A percentile compares a stretch with the other conserved stretches of the same genome.
Evolutionary conservation across 2,113 vertebrate species (phyloP).

Genomic region (Noctilio leporinus): DNA sequence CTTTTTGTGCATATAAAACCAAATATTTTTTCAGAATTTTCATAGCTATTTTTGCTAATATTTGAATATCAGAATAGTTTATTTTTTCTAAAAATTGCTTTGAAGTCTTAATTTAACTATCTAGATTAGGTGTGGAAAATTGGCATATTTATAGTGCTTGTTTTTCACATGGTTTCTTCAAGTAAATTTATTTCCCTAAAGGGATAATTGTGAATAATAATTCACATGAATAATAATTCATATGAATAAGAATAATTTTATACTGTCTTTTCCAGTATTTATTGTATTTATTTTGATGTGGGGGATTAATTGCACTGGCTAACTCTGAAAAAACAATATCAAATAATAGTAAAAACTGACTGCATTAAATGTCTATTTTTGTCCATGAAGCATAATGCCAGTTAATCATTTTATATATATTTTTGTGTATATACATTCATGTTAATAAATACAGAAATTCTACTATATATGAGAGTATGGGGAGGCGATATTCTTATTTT

Average conservation of each 20-base stretch:
- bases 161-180: not conserved
- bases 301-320: not conserved
- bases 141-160: not conserved
- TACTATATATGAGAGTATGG: not conserved
- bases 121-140: not conserved
- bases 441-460: not conserved
- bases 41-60: not conserved
- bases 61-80: not conserved
- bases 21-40: not conserved
- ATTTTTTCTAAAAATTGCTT: not conserved
- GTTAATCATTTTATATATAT: not conserved
- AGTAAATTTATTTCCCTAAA: constrained; percentile 7
- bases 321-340: not conserved
- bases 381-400: not conserved
- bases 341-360: not conserved
- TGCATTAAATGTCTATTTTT: not conserved
- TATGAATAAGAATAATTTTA: not conserved
- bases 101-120: not conserved
- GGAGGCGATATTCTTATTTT: not conserved
- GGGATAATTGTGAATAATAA: no score
- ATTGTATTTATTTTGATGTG: not conserved
- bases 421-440: not conserved
- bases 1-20: not conserved
- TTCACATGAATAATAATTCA: no score
- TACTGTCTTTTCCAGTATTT: not conserved